Evolutionary conservation across 2,888 invertebrate species (phyloP), one percentile per base, ranked within the genome.

Genomic region (Cryptocephalus primarius): DNA sequence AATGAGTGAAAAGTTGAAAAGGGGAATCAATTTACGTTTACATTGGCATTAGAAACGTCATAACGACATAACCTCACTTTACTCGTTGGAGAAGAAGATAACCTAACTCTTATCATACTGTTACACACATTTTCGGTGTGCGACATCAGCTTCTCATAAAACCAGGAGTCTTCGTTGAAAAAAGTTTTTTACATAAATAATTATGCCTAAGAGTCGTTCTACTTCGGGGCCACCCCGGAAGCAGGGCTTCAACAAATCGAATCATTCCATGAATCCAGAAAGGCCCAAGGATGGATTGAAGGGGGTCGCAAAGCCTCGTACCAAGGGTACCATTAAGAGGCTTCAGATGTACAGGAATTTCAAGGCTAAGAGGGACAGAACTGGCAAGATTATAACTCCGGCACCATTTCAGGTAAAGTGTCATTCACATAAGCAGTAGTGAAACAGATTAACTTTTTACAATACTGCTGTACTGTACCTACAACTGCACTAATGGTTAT

Each of bases 341-440:
- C 72, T 99, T 54, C 91, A 93, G 70, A 99, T 99, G 97, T 99
- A 99, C 72, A 83, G 92, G 57, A 95, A 95, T 72, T 94, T 91
- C 67, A 97, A 96, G 71, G 85, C 97, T 0, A 93, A 92, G 68
- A 79, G 97, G 46, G 86, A 97, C 71, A 82, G 80, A 61, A 77
- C 75, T 47, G 88, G 97, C 43, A 90, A 95, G 76, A 94, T 99
- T 46, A 72, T 95, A 40, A 84, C 83, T 34, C 88, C 96, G 32
- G 99, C 99, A 1, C 96, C 97, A 1, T 99, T 93, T 68, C 99
- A 99, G 71, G 68, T 68, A 54, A 50, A 54, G 22, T 22, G 22
- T 22, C 22, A n/a, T n/a, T n/a, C n/a, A n/a, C n/a, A n/a, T n/a
- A n/a, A n/a, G n/a, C n/a, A n/a, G n/a, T n/a, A n/a, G n/a, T n/a